Conservation (phyloP, 64 coral and sea anemone species). For the Trachythela sp. region DNA sequence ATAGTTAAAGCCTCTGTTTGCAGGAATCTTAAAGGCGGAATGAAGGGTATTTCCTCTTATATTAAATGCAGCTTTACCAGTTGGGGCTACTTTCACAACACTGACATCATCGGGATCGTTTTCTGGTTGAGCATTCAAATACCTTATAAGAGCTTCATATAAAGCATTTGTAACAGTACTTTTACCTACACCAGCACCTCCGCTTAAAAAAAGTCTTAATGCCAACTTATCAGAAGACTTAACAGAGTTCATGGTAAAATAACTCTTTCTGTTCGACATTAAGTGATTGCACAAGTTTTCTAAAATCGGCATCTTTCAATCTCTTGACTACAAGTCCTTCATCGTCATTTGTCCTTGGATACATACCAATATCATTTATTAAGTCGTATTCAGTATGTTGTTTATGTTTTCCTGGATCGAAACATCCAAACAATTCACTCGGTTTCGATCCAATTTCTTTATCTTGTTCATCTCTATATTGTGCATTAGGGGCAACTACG, state of each 20-base stretch:
- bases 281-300: slow-evolving; percentile 1
- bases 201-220: not conserved
- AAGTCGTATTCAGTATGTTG: not conserved
- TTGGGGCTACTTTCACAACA: not conserved
- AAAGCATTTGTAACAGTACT: not conserved
- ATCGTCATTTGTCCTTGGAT: too few relatives aligned
- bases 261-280: not conserved
- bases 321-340: not conserved
- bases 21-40: slow-evolving; percentile 54
- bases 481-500: slow-evolving; percentile 43
- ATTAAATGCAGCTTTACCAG: not conserved
- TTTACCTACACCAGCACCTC: not conserved
- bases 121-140: not conserved
- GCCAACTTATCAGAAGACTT: not conserved
- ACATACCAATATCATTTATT: not conserved
- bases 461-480: slow-evolving; percentile 60
- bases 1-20: slow-evolving; percentile 52
- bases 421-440: slow-evolving; percentile 13
- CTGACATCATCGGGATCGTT: not conserved
- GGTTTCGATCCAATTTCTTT: slow-evolving; percentile 22
- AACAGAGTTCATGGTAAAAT: not conserved
- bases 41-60: slow-evolving; percentile 52
- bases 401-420: slow-evolving; percentile 7
- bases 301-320: not conserved
- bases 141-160: not conserved